Base-by-base conservation (phyloP, 2,113 vertebrate species). In the Octodon degus region DNA sequence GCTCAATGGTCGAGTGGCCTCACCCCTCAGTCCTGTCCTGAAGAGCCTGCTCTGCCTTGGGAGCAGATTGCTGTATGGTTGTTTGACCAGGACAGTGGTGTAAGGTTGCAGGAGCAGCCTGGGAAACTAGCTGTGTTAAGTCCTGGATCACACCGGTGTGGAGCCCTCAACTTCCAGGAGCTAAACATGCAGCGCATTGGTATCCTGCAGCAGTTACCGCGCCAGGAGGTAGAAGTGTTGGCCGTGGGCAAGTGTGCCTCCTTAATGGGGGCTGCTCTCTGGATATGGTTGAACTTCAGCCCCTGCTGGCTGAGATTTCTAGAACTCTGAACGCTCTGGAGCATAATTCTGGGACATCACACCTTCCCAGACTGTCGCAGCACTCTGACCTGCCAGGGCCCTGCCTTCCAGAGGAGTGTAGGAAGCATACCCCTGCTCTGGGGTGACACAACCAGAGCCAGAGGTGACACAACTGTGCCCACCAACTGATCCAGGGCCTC, bases 41-140 rank as follows among this genome's bases (percentile, higher is more conserved):
- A 98, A 76, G 95, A 96, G 43, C 47, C 91, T 83, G 63, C 63
- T 55, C 47, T 93, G 77, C 77, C 94, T 43, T 97, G 97, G 98
- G 98, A 98, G 53, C 95, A 97, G 86, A 97, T 98, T 82, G 97
- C 97, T 30, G 89, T 98, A 27, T 96, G 90, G 40, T 95, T 98
- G 67, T 98, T 98, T 94, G 97, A 98, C 55, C 96, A 95, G 84
- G 98, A 98, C 67, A 95, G 76, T 68, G 65, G 50, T 83, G 12
- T 24, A n/a, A 63, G 2, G 43, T 43, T 43, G 12, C 94, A 90
- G 90, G 95, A 83, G 62, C 92, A 32, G 67, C 32, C 79, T 82
- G 93, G 89, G 60, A 97, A 94, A 85, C 60, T 53, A 25, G 50
- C 47, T 20, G 62, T 60, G 50, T 13, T 50, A 25, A 76, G 81